Evolutionary conservation across 1,140 invertebrate species (phyloP).

Genomic region (Gryon sp.): DNA sequence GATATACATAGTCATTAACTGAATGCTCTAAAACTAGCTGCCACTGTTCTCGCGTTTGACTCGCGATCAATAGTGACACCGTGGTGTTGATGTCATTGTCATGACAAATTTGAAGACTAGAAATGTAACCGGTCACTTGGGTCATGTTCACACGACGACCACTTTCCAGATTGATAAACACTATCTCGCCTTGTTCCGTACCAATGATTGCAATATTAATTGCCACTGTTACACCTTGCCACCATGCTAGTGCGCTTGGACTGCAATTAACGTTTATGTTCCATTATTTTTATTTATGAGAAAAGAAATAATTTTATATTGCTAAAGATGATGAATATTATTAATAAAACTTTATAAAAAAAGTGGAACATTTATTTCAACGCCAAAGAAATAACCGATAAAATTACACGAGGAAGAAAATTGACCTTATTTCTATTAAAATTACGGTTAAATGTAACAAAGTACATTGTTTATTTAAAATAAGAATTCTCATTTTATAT

Average conservation of each 20-base stretch:
- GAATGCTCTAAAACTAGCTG: constrained; percentile 83
- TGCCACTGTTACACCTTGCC: constrained; percentile 83
- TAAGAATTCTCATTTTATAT: too few relatives aligned
- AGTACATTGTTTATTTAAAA: too few relatives aligned
- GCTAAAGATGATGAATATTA: too few relatives aligned
- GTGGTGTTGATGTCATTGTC: constrained; percentile 84
- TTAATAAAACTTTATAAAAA: neutral
- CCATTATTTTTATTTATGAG: too few relatives aligned
- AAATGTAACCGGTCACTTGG: constrained; percentile 82
- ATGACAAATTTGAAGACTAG: constrained; percentile 83
- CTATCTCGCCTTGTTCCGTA: constrained; percentile 85
- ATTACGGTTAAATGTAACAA: too few relatives aligned
- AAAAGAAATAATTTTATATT: too few relatives aligned
- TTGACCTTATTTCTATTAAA: too few relatives aligned
- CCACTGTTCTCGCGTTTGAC: constrained; percentile 82
- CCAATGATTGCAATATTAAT: constrained; percentile 85
- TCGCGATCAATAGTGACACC: constrained; percentile 86
- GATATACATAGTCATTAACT: constrained; percentile 81
- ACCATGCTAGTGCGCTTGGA: constrained; percentile 83
- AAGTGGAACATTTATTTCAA: too few relatives aligned
- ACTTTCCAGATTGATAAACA: constrained; percentile 85
- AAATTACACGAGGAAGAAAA: too few relatives aligned
- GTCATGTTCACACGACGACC: constrained; percentile 84
- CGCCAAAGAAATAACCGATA: too few relatives aligned
- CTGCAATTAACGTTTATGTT: constrained; percentile 69